phyloP scores from a whole-genome alignment of 2,113 vertebrate genomes.

The Oncorhynchus nerka region DNA sequence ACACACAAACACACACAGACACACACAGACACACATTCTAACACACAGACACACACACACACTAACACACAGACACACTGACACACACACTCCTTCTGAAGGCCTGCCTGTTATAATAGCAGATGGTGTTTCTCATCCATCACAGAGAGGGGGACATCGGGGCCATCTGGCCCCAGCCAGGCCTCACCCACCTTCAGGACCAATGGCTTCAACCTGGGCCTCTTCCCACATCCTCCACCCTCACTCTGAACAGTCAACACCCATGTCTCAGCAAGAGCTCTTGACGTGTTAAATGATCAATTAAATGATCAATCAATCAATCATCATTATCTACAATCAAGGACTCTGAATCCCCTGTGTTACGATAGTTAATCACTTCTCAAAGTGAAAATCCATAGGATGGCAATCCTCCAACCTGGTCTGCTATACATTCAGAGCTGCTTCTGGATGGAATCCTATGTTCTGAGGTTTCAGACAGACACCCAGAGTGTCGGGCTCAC shows the following conservation, averaged over 20 bases:
- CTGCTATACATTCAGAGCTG: too few relatives aligned
- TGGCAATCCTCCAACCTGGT: too few relatives aligned
- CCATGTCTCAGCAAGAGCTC: neutral
- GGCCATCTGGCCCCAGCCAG: slow-evolving; percentile 2
- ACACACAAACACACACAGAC: neutral
- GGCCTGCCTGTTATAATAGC: slow-evolving; percentile 7
- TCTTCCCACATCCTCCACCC: neutral
- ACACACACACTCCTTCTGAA: slow-evolving; percentile 1
- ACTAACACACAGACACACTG: neutral
- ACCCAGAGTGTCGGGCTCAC: too few relatives aligned
- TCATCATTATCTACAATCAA: too few relatives aligned
- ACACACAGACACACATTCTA: neutral
- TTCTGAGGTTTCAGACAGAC: too few relatives aligned
- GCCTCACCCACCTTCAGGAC: slow-evolving; percentile 1
- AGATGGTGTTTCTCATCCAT: slow-evolving; percentile 12
- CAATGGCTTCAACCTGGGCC: neutral
- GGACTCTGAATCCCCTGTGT: too few relatives aligned
- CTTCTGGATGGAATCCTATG: too few relatives aligned
- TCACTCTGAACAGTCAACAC: neutral
- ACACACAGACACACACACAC: neutral
- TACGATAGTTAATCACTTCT: too few relatives aligned
- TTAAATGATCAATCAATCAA: too few relatives aligned
- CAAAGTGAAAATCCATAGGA: too few relatives aligned
- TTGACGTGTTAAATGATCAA: too few relatives aligned
- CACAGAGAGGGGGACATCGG: slow-evolving; percentile 5